Percentiles rank a stretch among this genome's conserved stretches.
phyloP scores from a whole-genome alignment of 2,888 invertebrate genomes.

The Plebejus melissa region DNA sequence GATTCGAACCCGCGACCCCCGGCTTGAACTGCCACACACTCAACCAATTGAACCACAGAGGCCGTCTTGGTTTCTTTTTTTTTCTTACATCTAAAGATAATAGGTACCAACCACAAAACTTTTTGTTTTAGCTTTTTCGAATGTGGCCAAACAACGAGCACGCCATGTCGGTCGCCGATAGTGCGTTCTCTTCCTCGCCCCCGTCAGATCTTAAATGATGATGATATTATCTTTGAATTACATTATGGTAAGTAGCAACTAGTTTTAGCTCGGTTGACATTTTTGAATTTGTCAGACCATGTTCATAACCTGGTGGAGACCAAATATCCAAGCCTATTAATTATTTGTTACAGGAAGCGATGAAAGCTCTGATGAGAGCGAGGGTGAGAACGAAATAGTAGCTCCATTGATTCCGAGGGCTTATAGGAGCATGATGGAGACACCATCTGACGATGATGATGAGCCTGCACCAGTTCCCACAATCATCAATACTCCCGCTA shows the following conservation, averaged over 20 bases:
- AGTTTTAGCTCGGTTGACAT: neutral
- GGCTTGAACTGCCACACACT: no score
- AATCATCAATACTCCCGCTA: neutral
- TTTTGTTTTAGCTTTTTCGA: neutral
- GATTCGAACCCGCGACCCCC: no score
- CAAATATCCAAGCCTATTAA: neutral
- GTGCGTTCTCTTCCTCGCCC: neutral
- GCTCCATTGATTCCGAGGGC: neutral
- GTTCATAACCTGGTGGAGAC: neutral
- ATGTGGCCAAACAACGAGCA: neutral
- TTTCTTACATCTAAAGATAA: no score
- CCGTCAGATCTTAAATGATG: neutral
- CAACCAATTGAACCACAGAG: no score
- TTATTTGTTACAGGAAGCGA: slow-evolving; percentile 10
- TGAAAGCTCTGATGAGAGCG: neutral
- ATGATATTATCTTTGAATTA: neutral
- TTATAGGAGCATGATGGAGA: neutral
- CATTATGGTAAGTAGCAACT: neutral
- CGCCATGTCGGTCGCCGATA: neutral
- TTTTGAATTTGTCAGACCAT: neutral
- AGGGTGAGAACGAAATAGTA: neutral
- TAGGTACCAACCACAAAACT: neutral
- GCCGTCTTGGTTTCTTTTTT: no score
- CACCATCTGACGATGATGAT: neutral
- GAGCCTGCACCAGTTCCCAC: neutral